Evolutionary conservation across 2,888 invertebrate genomes (phyloP), one percentile per base, ranked within the genome.

Genomic region (Anticlea derivata): DNA sequence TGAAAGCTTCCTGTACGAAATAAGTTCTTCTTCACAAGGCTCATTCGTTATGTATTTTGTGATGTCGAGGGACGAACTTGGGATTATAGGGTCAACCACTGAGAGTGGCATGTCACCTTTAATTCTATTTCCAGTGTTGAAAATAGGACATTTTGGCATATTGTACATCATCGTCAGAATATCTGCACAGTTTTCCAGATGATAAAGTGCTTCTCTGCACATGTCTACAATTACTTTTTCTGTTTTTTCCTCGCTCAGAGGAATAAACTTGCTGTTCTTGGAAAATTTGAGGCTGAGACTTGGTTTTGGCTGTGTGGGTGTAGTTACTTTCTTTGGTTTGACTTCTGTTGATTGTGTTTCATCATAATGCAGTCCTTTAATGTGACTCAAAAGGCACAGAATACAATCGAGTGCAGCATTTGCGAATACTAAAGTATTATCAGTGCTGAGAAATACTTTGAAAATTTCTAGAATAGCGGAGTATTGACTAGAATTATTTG

Each of bases 321-420:
- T 74, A 2, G 69, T 62, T 0, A 57, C 66, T 69, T 89, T 87
- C 63, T 88, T 86, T 48, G 76, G 71, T 68, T 86, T 85, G 0
- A 85, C 80, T 61, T 93, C 91, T 48, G 85, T 83, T 13, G 83
- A 73, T 63, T 83, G 88, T 0, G 82, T 73, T 56, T 93, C 93
- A 5, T 92, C 90, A 35, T 91, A 91, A 68, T 94, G 94, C 23
- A 94, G 91, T 17, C 95, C 96, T 73, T 94, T 93, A 4, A 96
- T 95, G 63, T 94, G 94, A 48, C 92, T 92, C 23, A 98, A 85
- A 6, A 98, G 92, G 80, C 98, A 98, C 2, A 98, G 86, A 47
- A 98, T 97, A 73, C 98, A 98, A 75, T 98, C 98, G 5, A 98
- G 92, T 2, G 98, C 97, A 8, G 98, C 98, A 79, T 98, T 98